Conservation (phyloP, 2,113 vertebrate genomes). For the Australoheros scitulus region DNA sequence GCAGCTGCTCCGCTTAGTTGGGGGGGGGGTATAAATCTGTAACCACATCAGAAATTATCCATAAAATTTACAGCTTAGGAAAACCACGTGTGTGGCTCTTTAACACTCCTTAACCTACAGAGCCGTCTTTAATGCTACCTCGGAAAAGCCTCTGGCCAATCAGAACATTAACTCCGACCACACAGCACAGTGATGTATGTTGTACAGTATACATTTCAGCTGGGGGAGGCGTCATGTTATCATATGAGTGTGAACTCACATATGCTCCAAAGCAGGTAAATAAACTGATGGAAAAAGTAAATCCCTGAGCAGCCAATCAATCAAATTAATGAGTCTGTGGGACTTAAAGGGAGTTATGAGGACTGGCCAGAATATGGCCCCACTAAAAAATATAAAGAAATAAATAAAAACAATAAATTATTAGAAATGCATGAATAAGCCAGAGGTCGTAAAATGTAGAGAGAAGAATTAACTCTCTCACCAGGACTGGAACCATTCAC, state of each 20-base stretch:
- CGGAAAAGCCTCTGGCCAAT: conserved; percentile 8
- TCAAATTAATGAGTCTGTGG: conserved; percentile 64
- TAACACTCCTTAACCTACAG: conserved; percentile 66
- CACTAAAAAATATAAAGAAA: neutral
- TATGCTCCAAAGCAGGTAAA: conserved; percentile 40
- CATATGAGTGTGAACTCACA: neutral
- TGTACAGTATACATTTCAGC: conserved; percentile 8
- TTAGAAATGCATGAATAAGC: conserved; percentile 28
- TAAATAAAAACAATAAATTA: conserved; percentile 15
- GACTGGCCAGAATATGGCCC: conserved; percentile 34
- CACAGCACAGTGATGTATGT: conserved; percentile 11
- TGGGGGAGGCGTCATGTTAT: neutral
- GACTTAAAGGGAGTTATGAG: conserved; percentile 57
- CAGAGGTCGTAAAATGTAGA: conserved; percentile 38
- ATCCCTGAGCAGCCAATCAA: conserved; percentile 50
- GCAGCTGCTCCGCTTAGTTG: conserved; percentile 73
- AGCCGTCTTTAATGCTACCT: conserved; percentile 29
- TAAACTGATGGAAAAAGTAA: conserved; percentile 35
- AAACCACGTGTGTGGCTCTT: conserved; percentile 77
- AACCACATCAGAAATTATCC: conserved; percentile 83
- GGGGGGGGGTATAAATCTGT: conserved; percentile 70
- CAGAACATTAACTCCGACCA: neutral
- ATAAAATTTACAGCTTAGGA: conserved; percentile 81
- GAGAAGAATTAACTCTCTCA: conserved; percentile 41
- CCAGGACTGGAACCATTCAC: conserved; percentile 60